Percentiles rank a stretch among this genome's conserved stretches.
phyloP scores from a whole-genome alignment of 23 tunicate species.

The Styela plicata region DNA sequence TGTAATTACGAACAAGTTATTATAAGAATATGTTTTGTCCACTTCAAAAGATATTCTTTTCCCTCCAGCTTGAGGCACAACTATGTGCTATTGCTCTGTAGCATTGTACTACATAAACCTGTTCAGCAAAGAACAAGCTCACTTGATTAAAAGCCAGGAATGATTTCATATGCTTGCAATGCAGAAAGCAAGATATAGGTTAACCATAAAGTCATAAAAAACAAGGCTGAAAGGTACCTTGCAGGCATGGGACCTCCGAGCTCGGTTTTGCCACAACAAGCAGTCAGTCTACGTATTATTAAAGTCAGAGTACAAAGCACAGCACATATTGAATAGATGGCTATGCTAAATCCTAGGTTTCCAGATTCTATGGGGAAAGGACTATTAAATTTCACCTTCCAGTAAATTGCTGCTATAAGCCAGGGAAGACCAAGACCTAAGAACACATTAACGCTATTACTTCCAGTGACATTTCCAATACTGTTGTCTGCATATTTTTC shows the following conservation, averaged over 20 bases:
- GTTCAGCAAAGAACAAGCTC: too few relatives aligned
- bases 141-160: constrained; percentile 83
- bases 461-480: constrained; percentile 99
- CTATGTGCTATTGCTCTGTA: too few relatives aligned
- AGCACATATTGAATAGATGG: constrained; percentile 83
- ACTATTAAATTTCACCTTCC: constrained; percentile 42
- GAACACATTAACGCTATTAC: constrained; percentile 98
- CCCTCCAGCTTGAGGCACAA: too few relatives aligned
- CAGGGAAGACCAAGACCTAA: constrained; percentile 97
- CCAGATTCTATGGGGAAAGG: constrained; percentile 73
- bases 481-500: constrained; percentile 96
- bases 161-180: constrained; percentile 80
- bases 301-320: constrained; percentile 54
- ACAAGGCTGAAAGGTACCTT: constrained; percentile 52
- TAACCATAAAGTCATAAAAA: constrained; percentile 77
- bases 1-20: too few relatives aligned
- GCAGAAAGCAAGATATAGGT: constrained; percentile 82
- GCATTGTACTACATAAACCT: too few relatives aligned
- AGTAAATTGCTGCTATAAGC: constrained; percentile 95
- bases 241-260: constrained; percentile 80
- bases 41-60: too few relatives aligned
- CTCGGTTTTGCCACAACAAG: constrained; percentile 60
- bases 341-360: constrained; percentile 82
- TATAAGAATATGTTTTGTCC: too few relatives aligned
- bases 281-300: constrained; percentile 47